Conservation (phyloP, 1,140 invertebrate genomes). For the Sycophaga agraensis region DNA sequence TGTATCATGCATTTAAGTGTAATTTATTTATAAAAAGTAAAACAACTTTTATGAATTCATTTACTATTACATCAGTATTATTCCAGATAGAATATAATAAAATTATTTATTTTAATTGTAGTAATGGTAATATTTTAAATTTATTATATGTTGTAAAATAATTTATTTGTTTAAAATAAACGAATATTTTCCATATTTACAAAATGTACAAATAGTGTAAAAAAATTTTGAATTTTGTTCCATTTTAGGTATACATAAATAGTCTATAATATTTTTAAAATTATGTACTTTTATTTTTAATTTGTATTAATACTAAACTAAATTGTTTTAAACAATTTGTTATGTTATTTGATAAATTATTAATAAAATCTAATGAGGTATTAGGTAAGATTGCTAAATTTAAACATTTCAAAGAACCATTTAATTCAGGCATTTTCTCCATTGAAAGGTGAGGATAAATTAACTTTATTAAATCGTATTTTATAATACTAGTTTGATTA, state of each 20-base stretch:
- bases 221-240: not conserved
- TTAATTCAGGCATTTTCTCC: conserved; percentile 67
- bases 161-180: conserved; percentile 19
- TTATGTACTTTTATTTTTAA: conserved; percentile 40
- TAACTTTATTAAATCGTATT: conserved; percentile 52
- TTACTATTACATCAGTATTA: no score
- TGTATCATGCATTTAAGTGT: no score
- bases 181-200: conserved; percentile 25
- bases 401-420: conserved; percentile 44
- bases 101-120: conserved; percentile 8
- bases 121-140: conserved; percentile 26
- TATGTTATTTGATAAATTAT: conserved; percentile 47
- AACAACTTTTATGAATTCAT: no score
- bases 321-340: conserved; percentile 57
- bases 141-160: conserved; percentile 25
- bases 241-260: not conserved
- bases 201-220: conserved; percentile 9
- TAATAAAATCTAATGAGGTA: conserved; percentile 39
- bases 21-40: no score
- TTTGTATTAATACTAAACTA: conserved; percentile 55
- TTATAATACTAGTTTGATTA: conserved; percentile 53
- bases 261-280: not conserved
- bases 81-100: conserved; percentile 9
- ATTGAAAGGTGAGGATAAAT: conserved; percentile 77
- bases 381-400: conserved; percentile 38